Conservation (phyloP, 1,140 invertebrate genomes). For the Achroia grisella region DNA sequence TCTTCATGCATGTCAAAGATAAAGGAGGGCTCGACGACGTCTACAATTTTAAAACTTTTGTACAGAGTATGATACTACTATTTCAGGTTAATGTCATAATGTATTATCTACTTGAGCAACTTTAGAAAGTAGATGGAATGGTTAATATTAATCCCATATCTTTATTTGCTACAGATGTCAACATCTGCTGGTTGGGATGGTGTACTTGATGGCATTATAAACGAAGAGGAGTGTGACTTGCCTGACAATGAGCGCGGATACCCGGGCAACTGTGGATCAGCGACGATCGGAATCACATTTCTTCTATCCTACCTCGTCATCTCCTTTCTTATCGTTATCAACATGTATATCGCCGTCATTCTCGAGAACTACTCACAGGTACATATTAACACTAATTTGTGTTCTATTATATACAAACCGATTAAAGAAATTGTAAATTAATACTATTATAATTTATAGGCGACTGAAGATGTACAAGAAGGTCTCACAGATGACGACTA, state of each 20-base stretch:
- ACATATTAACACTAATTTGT: constrained; percentile 30
- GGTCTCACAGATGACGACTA: constrained; percentile 98
- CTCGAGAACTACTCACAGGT: constrained; percentile 97
- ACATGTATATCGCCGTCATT: constrained; percentile 99
- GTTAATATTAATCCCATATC: no score
- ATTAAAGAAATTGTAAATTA: no score
- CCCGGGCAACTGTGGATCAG: constrained; percentile 93
- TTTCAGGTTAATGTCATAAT: constrained; percentile 86
- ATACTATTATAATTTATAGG: no score
- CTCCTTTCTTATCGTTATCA: constrained; percentile 98
- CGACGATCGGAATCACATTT: constrained; percentile 94
- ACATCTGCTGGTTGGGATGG: constrained; percentile 98
- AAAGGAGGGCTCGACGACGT: constrained; percentile 95
- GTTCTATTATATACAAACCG: not conserved
- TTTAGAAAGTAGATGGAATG: not conserved
- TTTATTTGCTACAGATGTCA: constrained; percentile 84
- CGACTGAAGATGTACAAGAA: constrained; percentile 98
- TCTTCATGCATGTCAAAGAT: constrained; percentile 98
- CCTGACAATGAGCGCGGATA: constrained; percentile 90
- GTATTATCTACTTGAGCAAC: not conserved
- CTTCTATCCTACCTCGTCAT: constrained; percentile 97
- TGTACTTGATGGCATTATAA: constrained; percentile 96
- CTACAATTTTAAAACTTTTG: constrained; percentile 99
- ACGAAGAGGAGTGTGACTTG: constrained; percentile 92
- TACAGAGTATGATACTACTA: constrained; percentile 96